phyloP scores from a whole-genome alignment of 2,888 invertebrate genomes.

The Leptopilina myrica region DNA sequence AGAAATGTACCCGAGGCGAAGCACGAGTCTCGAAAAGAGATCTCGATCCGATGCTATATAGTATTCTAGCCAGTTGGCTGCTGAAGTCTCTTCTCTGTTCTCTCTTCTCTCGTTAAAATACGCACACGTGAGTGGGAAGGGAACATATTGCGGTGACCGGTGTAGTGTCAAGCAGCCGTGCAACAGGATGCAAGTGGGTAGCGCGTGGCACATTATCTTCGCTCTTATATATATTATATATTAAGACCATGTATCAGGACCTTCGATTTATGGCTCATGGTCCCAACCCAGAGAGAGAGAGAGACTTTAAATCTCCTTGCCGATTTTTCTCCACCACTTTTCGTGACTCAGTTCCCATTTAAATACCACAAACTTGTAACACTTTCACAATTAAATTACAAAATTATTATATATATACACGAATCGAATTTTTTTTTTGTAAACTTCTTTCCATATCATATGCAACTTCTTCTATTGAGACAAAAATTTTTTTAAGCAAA shows the following conservation, averaged over 20 bases:
- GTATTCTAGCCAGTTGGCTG: constrained; percentile 17
- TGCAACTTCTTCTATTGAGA: too few relatives aligned
- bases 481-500: too few relatives aligned
- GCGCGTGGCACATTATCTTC: constrained; percentile 56
- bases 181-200: constrained; percentile 56
- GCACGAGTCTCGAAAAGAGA: constrained; percentile 20
- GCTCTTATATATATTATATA: constrained; percentile 39
- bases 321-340: constrained; percentile 36
- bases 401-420: too few relatives aligned
- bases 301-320: constrained; percentile 50
- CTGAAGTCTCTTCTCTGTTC: constrained; percentile 28
- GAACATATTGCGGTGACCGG: constrained; percentile 32
- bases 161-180: constrained; percentile 21
- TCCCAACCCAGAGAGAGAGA: constrained; percentile 40
- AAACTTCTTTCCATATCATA: too few relatives aligned
- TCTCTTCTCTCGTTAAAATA: constrained; percentile 31
- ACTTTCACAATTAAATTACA: not conserved
- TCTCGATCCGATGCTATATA: constrained; percentile 7
- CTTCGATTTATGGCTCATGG: constrained; percentile 59
- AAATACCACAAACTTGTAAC: too few relatives aligned
- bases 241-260: constrained; percentile 51
- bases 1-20: not conserved
- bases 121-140: constrained; percentile 7
- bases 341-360: not conserved
- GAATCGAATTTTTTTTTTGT: too few relatives aligned